Percentiles rank a stretch among this genome's conserved stretches.
phyloP scores from a whole-genome alignment of 2,797 vertebrate species.

The Momotus momota region DNA sequence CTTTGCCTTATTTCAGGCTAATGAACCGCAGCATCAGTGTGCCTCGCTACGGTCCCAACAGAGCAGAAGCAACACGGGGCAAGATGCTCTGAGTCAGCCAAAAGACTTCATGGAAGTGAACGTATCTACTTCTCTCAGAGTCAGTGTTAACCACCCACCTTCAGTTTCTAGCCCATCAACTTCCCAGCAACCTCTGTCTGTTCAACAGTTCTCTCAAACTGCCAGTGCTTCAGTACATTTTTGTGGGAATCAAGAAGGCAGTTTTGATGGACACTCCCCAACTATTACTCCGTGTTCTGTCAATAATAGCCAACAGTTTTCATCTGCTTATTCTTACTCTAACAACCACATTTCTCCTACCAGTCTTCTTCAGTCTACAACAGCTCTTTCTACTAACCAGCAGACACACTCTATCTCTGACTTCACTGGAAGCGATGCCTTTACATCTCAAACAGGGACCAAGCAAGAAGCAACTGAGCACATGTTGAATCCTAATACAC shows the following conservation, averaged over 20 bases:
- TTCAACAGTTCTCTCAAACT: conserved; percentile 85
- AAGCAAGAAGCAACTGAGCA: conserved; percentile 84
- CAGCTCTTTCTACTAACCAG: conserved; percentile 78
- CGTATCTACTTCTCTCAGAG: conserved; percentile 78
- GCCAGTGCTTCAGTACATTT: conserved; percentile 83
- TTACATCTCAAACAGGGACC: conserved; percentile 84
- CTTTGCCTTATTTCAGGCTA: conserved; percentile 92
- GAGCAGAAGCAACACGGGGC: conserved; percentile 80
- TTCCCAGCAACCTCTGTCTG: conserved; percentile 80
- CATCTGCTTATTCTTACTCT: conserved; percentile 90
- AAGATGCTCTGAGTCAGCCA: conserved; percentile 81
- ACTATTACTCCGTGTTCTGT: conserved; percentile 88
- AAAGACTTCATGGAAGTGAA: conserved; percentile 88
- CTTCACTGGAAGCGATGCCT: conserved; percentile 86
- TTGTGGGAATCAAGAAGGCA: conserved; percentile 83
- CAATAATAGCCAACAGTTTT: conserved; percentile 84
- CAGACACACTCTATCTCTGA: conserved; percentile 84
- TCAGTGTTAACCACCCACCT: conserved; percentile 80
- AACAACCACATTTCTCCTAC: conserved; percentile 86
- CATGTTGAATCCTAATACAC: conserved; percentile 82
- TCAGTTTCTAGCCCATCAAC: conserved; percentile 82
- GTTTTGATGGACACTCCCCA: conserved; percentile 82
- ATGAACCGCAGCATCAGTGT: conserved; percentile 84
- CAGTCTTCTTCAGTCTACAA: conserved; percentile 84
- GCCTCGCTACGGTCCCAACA: conserved; percentile 78